Percentiles rank a stretch among this genome's conserved stretches.
phyloP scores from a whole-genome alignment of 37 sponge, comb jelly and placozoan genomes.

The Aplysina aerophoba region DNA sequence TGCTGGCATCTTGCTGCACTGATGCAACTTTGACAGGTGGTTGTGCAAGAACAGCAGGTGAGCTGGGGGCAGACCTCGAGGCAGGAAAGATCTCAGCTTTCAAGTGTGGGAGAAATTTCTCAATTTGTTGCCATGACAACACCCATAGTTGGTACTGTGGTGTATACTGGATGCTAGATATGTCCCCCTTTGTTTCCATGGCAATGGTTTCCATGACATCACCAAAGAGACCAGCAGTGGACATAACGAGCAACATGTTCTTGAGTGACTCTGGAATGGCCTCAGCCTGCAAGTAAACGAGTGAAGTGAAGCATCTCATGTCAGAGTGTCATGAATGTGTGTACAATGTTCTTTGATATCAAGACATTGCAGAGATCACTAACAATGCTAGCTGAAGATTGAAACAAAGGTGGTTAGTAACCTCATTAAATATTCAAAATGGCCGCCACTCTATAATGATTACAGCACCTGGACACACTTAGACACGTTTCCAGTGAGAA shows the following conservation, averaged over 20 bases:
- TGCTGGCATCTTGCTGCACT: too few relatives aligned
- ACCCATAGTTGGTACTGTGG: conserved; percentile 59
- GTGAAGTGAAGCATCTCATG: too few relatives aligned
- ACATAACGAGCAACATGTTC: conserved; percentile 87
- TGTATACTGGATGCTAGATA: not conserved
- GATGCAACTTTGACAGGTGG: too few relatives aligned
- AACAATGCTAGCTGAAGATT: too few relatives aligned
- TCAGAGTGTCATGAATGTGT: too few relatives aligned
- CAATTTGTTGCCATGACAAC: conserved; percentile 72
- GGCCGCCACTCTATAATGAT: too few relatives aligned
- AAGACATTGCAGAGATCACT: too few relatives aligned
- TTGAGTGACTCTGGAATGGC: conserved; percentile 87
- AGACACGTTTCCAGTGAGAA: too few relatives aligned
- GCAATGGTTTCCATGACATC: conserved; percentile 37
- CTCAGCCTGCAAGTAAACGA: conserved; percentile 69
- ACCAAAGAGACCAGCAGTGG: conserved; percentile 78
- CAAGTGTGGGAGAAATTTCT: conserved; percentile 82
- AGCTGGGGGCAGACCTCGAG: not conserved
- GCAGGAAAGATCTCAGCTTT: conserved; percentile 74
- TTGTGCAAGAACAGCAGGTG: not conserved
- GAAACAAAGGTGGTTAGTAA: too few relatives aligned
- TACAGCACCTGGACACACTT: too few relatives aligned
- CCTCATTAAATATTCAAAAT: too few relatives aligned
- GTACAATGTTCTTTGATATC: too few relatives aligned
- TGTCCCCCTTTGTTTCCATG: not conserved